Percentiles rank a stretch among this genome's conserved stretches.
phyloP scores from a whole-genome alignment of 2,888 invertebrate genomes.

The Lasiommata megera region DNA sequence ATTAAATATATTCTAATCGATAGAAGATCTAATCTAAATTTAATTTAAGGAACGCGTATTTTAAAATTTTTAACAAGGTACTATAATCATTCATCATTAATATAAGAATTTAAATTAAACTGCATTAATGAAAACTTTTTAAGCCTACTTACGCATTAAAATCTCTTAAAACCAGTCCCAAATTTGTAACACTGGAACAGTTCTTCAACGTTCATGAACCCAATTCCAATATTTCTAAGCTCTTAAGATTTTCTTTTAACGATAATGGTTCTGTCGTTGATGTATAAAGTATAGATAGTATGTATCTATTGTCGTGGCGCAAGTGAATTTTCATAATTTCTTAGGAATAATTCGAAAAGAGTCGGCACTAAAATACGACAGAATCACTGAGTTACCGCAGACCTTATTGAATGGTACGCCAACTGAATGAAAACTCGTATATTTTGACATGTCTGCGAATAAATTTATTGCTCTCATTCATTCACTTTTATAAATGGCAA shows the following conservation, averaged over 20 bases:
- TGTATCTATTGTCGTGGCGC: background rate
- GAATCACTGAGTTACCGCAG: constrained; percentile 65
- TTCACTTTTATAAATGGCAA: constrained; percentile 59
- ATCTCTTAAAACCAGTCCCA: background rate
- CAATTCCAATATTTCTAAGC: too few relatives aligned
- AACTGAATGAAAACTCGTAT: constrained; percentile 73
- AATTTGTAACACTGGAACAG: background rate
- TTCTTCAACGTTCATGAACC: too few relatives aligned
- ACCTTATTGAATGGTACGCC: constrained; percentile 70
- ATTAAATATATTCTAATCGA: too few relatives aligned
- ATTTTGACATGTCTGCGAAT: constrained; percentile 62
- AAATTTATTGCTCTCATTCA: constrained; percentile 71
- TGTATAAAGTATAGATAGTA: background rate
- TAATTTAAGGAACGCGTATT: too few relatives aligned
- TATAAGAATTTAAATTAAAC: too few relatives aligned
- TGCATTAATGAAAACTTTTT: too few relatives aligned
- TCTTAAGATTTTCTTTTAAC: too few relatives aligned
- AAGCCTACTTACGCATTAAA: too few relatives aligned
- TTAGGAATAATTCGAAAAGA: background rate
- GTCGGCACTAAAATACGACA: constrained; percentile 40
- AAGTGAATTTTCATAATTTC: background rate
- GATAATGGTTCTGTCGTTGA: too few relatives aligned
- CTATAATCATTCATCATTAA: too few relatives aligned
- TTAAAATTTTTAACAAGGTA: too few relatives aligned
- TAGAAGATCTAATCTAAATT: too few relatives aligned